Percentiles rank a stretch among this genome's conserved stretches.
phyloP scores from a whole-genome alignment of 2,113 vertebrate species.

The Alligator sinensis region DNA sequence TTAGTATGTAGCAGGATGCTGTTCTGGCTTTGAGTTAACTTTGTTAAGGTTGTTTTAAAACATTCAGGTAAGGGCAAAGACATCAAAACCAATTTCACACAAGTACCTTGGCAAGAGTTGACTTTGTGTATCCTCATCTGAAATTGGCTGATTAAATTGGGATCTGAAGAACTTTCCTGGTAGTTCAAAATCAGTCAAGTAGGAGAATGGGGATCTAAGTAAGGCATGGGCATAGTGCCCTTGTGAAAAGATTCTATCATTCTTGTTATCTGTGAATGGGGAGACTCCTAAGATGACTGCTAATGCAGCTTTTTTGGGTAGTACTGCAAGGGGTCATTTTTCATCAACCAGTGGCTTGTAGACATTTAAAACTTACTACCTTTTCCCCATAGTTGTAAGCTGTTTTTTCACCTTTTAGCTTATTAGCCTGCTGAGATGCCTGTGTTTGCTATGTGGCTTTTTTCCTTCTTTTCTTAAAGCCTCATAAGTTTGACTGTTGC shows the following conservation, averaged over 20 bases:
- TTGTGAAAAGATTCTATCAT: not conserved
- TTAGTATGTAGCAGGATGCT: not conserved
- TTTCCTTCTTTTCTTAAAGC: not conserved
- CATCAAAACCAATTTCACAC: not conserved
- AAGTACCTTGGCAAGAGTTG: not conserved
- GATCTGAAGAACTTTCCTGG: not conserved
- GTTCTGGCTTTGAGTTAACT: not conserved
- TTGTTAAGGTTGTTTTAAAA: too few species aligned
- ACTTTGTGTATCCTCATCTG: fast-evolving
- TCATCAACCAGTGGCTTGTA: not conserved
- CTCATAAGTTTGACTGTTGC: not conserved
- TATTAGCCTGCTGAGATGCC: not conserved
- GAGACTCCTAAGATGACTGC: not conserved
- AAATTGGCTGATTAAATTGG: not conserved
- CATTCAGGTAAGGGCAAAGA: not conserved
- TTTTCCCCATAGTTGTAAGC: not conserved
- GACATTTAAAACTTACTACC: not conserved
- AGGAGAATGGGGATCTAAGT: not conserved
- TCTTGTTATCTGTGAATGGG: not conserved
- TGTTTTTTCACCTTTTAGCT: not conserved
- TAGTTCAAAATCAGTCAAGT: not conserved
- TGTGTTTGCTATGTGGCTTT: not conserved
- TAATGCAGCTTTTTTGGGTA: too few species aligned
- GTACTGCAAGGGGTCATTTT: too few species aligned
- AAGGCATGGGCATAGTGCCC: not conserved